A percentile compares a stretch with the other conserved stretches of the same genome.
Evolutionary conservation across 2,113 vertebrate species (phyloP).

Genomic region (Prolemur simus): DNA sequence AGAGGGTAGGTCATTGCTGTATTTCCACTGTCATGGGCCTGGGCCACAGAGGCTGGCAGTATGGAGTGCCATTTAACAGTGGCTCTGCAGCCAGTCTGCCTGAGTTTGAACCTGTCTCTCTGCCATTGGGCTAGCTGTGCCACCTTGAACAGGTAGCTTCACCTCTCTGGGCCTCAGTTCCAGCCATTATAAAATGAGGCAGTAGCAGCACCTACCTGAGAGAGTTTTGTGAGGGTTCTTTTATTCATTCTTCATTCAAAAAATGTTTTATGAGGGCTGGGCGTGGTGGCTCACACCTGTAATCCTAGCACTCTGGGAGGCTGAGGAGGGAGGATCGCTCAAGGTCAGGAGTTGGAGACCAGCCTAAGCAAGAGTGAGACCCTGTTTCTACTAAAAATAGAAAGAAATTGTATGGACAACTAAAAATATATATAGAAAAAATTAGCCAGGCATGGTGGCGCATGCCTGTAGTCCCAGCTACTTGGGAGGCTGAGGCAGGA

Average conservation of each 20-base stretch:
- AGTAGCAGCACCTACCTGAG: not conserved
- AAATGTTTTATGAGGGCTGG: not conserved
- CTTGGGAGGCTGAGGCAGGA: too few relatives aligned
- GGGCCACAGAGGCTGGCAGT: rapidly evolving
- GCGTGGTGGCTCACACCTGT: too few relatives aligned
- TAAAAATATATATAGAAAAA: too few relatives aligned
- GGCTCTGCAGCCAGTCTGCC: not conserved
- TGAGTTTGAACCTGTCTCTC: not conserved
- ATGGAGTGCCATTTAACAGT: not conserved
- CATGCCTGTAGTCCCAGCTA: too few relatives aligned
- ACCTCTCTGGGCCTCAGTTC: not conserved
- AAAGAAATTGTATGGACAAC: too few relatives aligned
- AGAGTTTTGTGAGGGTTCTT: not conserved
- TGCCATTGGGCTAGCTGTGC: not conserved
- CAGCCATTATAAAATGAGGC: not conserved
- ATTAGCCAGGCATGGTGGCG: too few relatives aligned
- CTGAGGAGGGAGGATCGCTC: too few relatives aligned
- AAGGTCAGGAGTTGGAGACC: too few relatives aligned
- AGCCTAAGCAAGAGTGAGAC: too few relatives aligned
- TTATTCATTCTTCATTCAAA: not conserved
- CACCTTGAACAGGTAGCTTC: not conserved
- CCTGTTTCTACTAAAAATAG: too few relatives aligned
- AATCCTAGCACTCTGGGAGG: too few relatives aligned
- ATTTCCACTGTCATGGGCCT: not conserved
- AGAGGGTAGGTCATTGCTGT: not conserved